These are phyloP conservation scores for Eidolon helvum DNA, from an alignment of 2,113 vertebrate species.

Conservation along the genomic window DNA sequence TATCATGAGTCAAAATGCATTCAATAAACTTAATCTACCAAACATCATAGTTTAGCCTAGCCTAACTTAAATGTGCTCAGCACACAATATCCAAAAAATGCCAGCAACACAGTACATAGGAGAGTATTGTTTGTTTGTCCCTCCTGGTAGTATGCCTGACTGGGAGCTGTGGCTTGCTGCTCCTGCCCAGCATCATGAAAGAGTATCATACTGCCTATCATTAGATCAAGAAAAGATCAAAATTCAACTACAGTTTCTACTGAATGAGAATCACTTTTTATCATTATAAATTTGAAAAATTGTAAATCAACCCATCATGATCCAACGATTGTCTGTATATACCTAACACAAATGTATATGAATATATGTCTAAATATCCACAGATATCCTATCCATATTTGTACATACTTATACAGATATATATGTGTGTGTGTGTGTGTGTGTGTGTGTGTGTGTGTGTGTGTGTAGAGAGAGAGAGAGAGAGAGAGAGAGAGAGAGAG, in stretches of 20 bases:
- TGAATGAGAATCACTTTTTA: neutral
- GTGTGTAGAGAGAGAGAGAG: too few species aligned
- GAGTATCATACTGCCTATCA: too few species aligned
- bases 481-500: too few species aligned
- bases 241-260: neutral
- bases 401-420: neutral
- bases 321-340: neutral
- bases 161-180: neutral
- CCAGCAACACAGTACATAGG: neutral
- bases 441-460: too few species aligned
- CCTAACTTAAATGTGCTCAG: neutral
- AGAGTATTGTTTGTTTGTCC: too few species aligned
- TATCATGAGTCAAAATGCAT: neutral
- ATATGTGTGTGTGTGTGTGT: too few species aligned
- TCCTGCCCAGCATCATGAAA: neutral
- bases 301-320: neutral
- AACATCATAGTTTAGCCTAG: neutral
- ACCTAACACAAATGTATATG: neutral
- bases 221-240: neutral
- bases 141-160: neutral
- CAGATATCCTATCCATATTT: neutral
- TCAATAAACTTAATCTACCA: neutral
- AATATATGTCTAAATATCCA: neutral
- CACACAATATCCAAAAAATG: neutral
- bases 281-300: neutral